Base-by-base conservation (phyloP, 2,888 invertebrate species). In the Aleiodes testaceus region DNA sequence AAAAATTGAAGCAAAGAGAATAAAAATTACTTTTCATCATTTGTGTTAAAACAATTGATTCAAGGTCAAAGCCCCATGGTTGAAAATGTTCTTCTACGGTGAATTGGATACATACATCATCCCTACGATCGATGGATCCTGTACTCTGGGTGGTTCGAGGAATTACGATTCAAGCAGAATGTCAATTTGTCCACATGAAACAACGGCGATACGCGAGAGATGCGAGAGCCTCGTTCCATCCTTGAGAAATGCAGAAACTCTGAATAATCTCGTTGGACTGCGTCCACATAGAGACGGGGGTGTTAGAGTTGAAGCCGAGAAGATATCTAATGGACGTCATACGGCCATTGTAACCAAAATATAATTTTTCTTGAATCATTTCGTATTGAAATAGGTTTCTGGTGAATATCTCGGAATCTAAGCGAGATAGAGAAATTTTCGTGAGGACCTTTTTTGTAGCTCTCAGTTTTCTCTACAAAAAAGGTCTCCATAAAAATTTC, bases 91-190 rank as follows among this genome's bases (percentile, higher is more conserved):
- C 67, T 94, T 94, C 83, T 97, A 95, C 82, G 94, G 92, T 0
- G 97, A 97, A 82, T 91, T 92, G 72, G 95, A 96, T 79, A 93
- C 96, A 0, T 97, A 97, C 84, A 91, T 97, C 1, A 91, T 97
- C 70, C 97, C 97, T 4, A 93, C 92, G 0, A 89, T 92, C 74
- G 91, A 93, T 75, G 92, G 92, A 1, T 86, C 88, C 0, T 93
- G 95, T 0, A 95, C 95, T 0, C 88, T 98, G 42, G 98, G 98
- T 0, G 97, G 97, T 0, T 92, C 93, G 55, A 89, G 97, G 67
- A 94, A 96, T 79, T 96, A 92, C 79, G 95, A 94, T 76, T 94
- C 94, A 77, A 94, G 92, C 80, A 93, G 93, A 78, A 84, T 87
- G 20, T 87, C 90, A 6, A 85, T 93, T 14, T 93, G 93, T 82